These are phyloP conservation scores for Nymphalis urticae DNA, from an alignment of 2,888 invertebrate species.

Conservation along the genomic window DNA sequence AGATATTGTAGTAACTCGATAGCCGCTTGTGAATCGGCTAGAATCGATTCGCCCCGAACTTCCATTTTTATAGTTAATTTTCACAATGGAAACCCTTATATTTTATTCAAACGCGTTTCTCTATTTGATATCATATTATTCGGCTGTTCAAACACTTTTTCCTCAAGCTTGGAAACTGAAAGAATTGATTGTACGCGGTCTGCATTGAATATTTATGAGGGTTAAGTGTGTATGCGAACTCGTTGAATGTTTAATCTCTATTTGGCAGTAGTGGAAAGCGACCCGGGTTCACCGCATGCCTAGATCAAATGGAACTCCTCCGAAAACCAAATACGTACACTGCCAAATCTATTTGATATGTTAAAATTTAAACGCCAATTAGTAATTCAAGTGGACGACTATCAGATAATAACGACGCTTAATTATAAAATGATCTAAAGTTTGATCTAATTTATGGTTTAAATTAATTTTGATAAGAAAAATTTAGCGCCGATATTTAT, in stretches of 20 bases:
- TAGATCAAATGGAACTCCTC: conserved; percentile 39
- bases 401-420: neutral
- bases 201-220: conserved; percentile 78
- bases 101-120: conserved; percentile 67
- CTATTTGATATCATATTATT: conserved; percentile 73
- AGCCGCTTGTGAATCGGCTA: conserved; percentile 1
- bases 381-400: conserved; percentile 16
- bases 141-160: conserved; percentile 73
- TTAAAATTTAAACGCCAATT: conserved; percentile 20
- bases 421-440: neutral
- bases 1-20: conserved; percentile 14
- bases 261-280: conserved; percentile 57
- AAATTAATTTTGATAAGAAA: neutral
- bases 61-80: conserved; percentile 34
- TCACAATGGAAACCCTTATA: conserved; percentile 47
- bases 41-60: conserved; percentile 16
- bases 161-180: conserved; percentile 58
- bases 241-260: conserved; percentile 80
- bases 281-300: conserved; percentile 38
- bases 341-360: conserved; percentile 17
- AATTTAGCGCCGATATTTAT: neutral
- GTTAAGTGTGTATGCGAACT: conserved; percentile 79
- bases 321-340: conserved; percentile 34
- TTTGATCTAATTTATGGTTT: neutral
- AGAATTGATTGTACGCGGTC: conserved; percentile 79